These are phyloP conservation scores for Dasysyrphus tricinctus DNA, from an alignment of 2,888 invertebrate genomes.

Conservation along the genomic window DNA sequence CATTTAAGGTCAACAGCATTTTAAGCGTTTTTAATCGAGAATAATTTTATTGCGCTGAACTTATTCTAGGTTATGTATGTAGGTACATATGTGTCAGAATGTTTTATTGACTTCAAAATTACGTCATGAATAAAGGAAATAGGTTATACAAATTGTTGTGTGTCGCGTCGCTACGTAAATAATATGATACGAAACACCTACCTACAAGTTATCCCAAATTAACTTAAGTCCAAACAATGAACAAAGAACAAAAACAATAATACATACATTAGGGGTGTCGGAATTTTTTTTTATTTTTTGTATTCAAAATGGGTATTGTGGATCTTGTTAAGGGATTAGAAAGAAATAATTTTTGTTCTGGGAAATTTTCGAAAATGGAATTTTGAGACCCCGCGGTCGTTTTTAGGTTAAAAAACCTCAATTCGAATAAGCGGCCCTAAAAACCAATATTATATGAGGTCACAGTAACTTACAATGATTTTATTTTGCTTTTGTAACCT, in stretches of 20 bases:
- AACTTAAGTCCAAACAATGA: not conserved
- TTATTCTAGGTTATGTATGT: constrained; percentile 6
- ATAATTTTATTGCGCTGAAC: constrained; percentile 1
- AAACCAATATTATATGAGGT: no score
- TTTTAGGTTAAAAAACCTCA: no score
- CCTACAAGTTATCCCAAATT: not conserved
- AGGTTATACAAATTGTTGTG: not conserved
- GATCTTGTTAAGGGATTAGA: no score
- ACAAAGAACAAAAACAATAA: constrained; percentile 10
- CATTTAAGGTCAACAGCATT: constrained; percentile 64
- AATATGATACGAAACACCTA: not conserved
- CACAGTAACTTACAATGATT: no score
- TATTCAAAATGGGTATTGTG: no score
- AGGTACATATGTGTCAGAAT: constrained; percentile 14
- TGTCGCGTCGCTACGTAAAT: not conserved
- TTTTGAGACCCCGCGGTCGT: no score
- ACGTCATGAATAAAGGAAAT: constrained; percentile 11
- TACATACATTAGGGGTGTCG: no score
- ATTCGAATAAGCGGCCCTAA: no score
- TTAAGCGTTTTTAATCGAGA: constrained; percentile 29
- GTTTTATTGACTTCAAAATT: constrained; percentile 10
- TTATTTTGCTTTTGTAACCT: no score
- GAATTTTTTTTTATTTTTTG: no score
- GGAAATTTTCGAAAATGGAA: no score
- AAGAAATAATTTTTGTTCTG: no score